Evolutionary conservation across 2,797 vertebrate genomes (phyloP).

Genomic region (Parauchenoglanis ngamensis): DNA sequence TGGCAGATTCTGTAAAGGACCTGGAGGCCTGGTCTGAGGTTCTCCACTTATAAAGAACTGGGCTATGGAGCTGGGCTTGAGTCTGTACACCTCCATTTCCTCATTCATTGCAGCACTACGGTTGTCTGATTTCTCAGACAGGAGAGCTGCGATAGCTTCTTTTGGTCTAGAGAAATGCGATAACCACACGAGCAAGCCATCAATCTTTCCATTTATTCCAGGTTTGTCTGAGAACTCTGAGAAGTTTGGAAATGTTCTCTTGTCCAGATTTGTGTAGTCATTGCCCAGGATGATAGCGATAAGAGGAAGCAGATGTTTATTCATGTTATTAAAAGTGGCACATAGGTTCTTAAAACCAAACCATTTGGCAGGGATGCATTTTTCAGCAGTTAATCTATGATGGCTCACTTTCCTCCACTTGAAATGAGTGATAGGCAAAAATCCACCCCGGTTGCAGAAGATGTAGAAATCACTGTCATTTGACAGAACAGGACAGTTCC

Average conservation of each 20-base stretch:
- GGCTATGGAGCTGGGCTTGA: slow-evolving; percentile 64
- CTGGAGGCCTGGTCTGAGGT: slow-evolving; percentile 55
- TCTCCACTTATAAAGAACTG: slow-evolving; percentile 70
- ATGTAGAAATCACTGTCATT: slow-evolving; percentile 85
- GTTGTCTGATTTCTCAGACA: slow-evolving; percentile 62
- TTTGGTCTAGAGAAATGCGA: slow-evolving; percentile 62
- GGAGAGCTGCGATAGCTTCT: slow-evolving; percentile 67
- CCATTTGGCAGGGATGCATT: slow-evolving; percentile 71
- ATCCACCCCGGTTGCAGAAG: slow-evolving; percentile 76
- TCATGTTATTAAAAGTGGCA: slow-evolving; percentile 64
- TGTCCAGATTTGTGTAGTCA: slow-evolving; percentile 60
- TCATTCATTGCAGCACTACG: slow-evolving; percentile 51
- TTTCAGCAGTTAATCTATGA: slow-evolving; percentile 5
- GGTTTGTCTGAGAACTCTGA: not conserved
- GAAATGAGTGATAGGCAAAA: slow-evolving; percentile 77
- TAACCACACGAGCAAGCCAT: slow-evolving; percentile 79
- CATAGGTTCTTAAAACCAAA: slow-evolving; percentile 75
- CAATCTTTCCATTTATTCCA: slow-evolving; percentile 54
- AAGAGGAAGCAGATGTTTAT: slow-evolving; percentile 70
- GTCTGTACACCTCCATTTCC: slow-evolving; percentile 73
- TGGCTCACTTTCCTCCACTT: slow-evolving; percentile 69
- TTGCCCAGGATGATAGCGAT: slow-evolving; percentile 76
- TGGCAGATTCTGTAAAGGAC: slow-evolving; percentile 60
- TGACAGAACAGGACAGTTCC: slow-evolving; percentile 83
- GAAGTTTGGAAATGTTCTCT: slow-evolving; percentile 60